phyloP scores from a whole-genome alignment of 2,888 invertebrate species.

The Drosophila cracens region DNA sequence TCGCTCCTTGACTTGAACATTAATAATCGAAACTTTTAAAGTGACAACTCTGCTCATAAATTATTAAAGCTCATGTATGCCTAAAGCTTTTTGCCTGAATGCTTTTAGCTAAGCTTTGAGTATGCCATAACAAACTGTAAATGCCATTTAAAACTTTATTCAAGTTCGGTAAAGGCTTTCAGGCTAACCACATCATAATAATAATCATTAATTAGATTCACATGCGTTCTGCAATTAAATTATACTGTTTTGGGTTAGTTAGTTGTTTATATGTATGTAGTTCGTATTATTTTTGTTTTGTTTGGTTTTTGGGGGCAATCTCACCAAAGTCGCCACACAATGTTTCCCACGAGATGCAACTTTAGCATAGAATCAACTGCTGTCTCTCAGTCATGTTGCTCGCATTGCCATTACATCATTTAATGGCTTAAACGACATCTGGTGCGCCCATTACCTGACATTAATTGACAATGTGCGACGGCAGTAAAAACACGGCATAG shows the following conservation, averaged over 20 bases:
- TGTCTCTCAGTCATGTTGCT: conserved; percentile 11
- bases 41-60: conserved; percentile 6
- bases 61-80: neutral
- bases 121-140: neutral
- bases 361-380: conserved; percentile 18
- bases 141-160: conserved; percentile 5
- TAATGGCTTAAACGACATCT: conserved; percentile 58
- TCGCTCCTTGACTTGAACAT: neutral
- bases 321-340: conserved; percentile 27
- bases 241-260: conserved; percentile 16
- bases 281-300: neutral
- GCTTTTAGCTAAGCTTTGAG: neutral
- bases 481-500: conserved; percentile 43
- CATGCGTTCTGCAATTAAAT: conserved; percentile 39
- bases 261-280: neutral
- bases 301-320: conserved; percentile 22
- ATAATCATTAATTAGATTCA: conserved; percentile 48
- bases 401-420: conserved; percentile 46
- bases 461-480: conserved; percentile 60
- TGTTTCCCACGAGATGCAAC: conserved; percentile 55
- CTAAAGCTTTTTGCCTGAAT: neutral
- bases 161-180: neutral
- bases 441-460: conserved; percentile 58
- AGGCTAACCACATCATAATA: conserved; percentile 25
- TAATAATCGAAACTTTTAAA: neutral